Base-by-base conservation (phyloP, 2,888 invertebrate species). In the Drosophila acutilabella region DNA sequence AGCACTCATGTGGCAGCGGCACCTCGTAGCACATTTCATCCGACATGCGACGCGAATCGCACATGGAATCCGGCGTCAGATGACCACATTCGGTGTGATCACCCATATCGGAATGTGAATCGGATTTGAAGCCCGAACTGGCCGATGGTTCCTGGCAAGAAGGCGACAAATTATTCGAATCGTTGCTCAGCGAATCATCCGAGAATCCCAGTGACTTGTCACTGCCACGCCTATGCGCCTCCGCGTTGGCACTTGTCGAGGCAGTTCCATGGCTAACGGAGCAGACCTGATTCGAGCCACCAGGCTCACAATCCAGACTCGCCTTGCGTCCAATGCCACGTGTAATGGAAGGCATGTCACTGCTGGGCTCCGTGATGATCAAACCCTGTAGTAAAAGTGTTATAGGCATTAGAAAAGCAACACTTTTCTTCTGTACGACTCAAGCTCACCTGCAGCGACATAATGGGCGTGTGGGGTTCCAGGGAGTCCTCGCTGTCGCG, bases 291-390 rank as follows among this genome's bases (percentile, higher is more conserved):
- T 45, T 67, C 2, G 72, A 16, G 8, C 72, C 57, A 2, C 50
- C 50, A 4, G 70, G 78, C 33, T 95, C 95, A 1, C 93, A 93
- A 72, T 95, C 95, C 50, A 95, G 94, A 58, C 95, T 95, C 3
- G 94, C 94, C 79, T 95, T 95, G 45, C 95, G 93, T 0, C 96
- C 96, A 26, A 96, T 96, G 0, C 97, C 97, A 64, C 96, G 94
- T 0, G 96, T 96, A 64, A 97, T 97, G 0, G 96, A 96, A 0
- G 97, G 97, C 91, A 96, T 94, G 71, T 95, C 95, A 64, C 95
- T 96, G 0, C 95, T 79, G 44, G 90, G 82, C 51, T 91, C 91
- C 3, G 90, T 83, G 8, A 91, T 90, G 38, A 88, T 90, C 10
- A 91, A 74, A 33, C 91, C 89, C 87, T 88, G 61, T 13, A 5